Base-by-base conservation (phyloP, 2,888 invertebrate species). In the Ferrisia virgata region DNA sequence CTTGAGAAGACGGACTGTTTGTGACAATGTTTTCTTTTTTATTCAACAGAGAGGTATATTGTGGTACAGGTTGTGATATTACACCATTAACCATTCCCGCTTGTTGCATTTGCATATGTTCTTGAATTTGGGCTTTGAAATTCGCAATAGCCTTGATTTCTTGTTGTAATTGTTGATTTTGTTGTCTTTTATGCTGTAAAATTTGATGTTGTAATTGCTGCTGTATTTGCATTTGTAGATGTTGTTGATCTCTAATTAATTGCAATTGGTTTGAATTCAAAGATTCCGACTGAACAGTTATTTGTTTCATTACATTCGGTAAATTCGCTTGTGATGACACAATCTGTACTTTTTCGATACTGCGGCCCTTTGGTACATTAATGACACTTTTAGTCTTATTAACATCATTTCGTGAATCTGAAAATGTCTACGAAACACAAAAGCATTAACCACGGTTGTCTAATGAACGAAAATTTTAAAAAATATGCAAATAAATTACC, bases 211-310 rank as follows among this genome's bases (percentile, higher is more conserved):
- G 82, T 39, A 81, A 25, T 39, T 85, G 84, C 22, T 85, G 84
- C 36, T 84, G 85, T 36, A 84, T 39, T n/a, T 84, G 84, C 53
- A 85, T 82, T 53, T 83, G 80, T 28, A 72, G 84, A 31, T 85
- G 78, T 15, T 79, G 85, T 79, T 85, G 84, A 72, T 85, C 85
- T 25, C 85, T 85, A 47, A 84, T 85, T 11, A 84, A 76, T 31
- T 85, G 86, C 25, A 85, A 80, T n/a, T 85, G 86, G 18, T 85
- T 85, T 15, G 76, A 31, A 8, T 80, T 84, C 36, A 78, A n/a
- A 8, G 64, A 15, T 40, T 82, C 82, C 39, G 82, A 82, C 8
- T 69, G 18, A 40, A 76, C 82, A 2, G 72, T 43, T 8, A 72
- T 76, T 18, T 82, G 82, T 72, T 82, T 82, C 40, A 82, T 13